Conservation (phyloP, 1,140 invertebrate genomes). For the Aphidius ervi region DNA sequence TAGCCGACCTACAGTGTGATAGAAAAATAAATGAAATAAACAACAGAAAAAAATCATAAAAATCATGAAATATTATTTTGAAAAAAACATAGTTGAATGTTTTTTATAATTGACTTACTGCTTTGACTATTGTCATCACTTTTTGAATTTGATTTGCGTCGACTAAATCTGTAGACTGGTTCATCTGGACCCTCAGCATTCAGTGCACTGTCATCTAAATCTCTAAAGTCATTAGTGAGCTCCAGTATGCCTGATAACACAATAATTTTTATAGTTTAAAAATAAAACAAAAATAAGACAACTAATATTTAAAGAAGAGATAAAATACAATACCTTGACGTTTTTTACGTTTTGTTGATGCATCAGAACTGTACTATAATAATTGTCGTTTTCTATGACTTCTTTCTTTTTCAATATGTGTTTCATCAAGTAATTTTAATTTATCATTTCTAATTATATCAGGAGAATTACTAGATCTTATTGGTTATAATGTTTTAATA, state of each 20-base stretch:
- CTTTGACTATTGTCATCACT: constrained; percentile 47
- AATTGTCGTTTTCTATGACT: constrained; percentile 38
- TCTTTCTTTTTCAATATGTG: constrained; percentile 30
- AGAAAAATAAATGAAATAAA: too few species aligned
- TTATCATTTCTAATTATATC: constrained; percentile 33
- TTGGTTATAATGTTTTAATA: constrained; percentile 56
- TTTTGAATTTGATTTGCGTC: constrained; percentile 44
- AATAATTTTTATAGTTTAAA: constrained; percentile 14
- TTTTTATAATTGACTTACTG: constrained; percentile 36
- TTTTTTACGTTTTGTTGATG: constrained; percentile 33
- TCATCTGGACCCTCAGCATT: constrained; percentile 41
- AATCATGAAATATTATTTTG: too few species aligned
- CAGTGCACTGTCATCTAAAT: constrained; percentile 43
- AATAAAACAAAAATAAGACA: too few species aligned
- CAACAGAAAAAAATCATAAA: too few species aligned
- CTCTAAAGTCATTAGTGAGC: constrained; percentile 38
- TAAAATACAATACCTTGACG: constrained; percentile 33
- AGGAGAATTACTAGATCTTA: constrained; percentile 34
- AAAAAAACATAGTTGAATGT: too few species aligned
- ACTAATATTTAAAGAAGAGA: too few species aligned
- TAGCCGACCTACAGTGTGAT: too few species aligned
- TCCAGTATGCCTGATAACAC: constrained; percentile 34
- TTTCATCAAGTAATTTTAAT: constrained; percentile 37
- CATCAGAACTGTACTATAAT: constrained; percentile 36
- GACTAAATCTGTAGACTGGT: constrained; percentile 46